Evolutionary conservation across 2,888 invertebrate genomes (phyloP).

Genomic region (Cataglyphis livida): DNA sequence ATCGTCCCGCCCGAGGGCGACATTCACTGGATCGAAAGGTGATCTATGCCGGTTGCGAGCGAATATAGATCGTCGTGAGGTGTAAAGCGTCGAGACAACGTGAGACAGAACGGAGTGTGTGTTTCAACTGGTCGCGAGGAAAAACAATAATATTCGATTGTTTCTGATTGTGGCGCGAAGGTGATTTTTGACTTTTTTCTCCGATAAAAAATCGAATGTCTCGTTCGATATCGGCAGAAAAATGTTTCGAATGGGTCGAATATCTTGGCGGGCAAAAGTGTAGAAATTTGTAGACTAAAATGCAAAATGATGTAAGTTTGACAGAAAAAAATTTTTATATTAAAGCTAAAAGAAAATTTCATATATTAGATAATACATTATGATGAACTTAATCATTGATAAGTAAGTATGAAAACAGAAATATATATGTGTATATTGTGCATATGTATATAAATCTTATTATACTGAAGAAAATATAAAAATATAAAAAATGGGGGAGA

Average conservation of each 20-base stretch:
- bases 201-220: background rate
- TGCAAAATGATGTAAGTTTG: conserved; percentile 18
- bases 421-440: background rate
- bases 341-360: background rate
- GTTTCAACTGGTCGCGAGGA: background rate
- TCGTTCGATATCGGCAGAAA: background rate
- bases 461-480: background rate
- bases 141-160: background rate
- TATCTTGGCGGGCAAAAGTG: background rate
- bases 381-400: too few relatives aligned
- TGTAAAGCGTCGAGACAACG: conserved; percentile 13
- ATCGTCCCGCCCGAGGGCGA: conserved; percentile 30
- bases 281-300: background rate
- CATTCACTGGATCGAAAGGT: conserved; percentile 42
- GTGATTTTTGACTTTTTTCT: background rate
- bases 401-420: background rate
- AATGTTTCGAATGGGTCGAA: conserved; percentile 30
- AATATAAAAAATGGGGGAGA: background rate
- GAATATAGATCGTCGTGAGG: conserved; percentile 45
- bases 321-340: background rate
- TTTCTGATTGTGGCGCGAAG: background rate
- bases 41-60: conserved; percentile 37
- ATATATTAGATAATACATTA: background rate
- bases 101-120: background rate
- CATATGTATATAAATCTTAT: background rate